Evolutionary conservation across 2,113 vertebrate species (phyloP), one percentile per base, ranked within the genome.

Genomic region (Willisornis vidua): DNA sequence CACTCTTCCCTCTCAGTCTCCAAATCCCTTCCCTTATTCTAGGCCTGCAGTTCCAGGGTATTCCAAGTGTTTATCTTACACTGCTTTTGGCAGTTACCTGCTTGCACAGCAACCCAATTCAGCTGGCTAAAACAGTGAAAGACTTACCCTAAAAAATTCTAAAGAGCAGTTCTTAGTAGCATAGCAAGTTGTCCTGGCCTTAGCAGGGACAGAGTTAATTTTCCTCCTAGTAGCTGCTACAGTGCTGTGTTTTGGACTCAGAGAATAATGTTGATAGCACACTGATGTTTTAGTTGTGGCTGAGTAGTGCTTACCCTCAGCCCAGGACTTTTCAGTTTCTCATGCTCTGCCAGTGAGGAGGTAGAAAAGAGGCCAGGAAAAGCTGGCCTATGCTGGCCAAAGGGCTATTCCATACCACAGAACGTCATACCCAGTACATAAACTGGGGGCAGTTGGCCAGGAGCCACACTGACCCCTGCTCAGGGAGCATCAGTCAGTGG

Each of bases 101-200:
- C 57, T 75, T 81, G 73, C 35, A 71, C 20, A 59, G 31, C 51
- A 86, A 62, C 70, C 7, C 45, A 72, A 62, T 57, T 65, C 10
- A 84, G 43, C 28, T 12, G 17, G 11, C 14, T 51, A 46, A 48
- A 83, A 20, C 7, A 83, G 39, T 28, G 87, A 43, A 85, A 89
- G 12, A 66, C 16, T 63, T 43, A 33, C 1, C 1, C 3, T 4
- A 3, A 19, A 26, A 24, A 17, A 12, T 1, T 25, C 6, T 43
- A 17, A 76, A 80, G 16, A 74, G 19, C 28, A 61, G 15, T 26
- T 87, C 63, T 82, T 52, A 92, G 19, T 52, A 75, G 25, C 23
- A 55, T 10, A 74, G 70, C 28, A 94, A 87, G 25, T 62, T 59
- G 46, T 62, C 48, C 35, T 70, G 35, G 35, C 26, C 57, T 55